phyloP scores from a whole-genome alignment of 2,113 vertebrate genomes.

The Anhinga rufa region DNA sequence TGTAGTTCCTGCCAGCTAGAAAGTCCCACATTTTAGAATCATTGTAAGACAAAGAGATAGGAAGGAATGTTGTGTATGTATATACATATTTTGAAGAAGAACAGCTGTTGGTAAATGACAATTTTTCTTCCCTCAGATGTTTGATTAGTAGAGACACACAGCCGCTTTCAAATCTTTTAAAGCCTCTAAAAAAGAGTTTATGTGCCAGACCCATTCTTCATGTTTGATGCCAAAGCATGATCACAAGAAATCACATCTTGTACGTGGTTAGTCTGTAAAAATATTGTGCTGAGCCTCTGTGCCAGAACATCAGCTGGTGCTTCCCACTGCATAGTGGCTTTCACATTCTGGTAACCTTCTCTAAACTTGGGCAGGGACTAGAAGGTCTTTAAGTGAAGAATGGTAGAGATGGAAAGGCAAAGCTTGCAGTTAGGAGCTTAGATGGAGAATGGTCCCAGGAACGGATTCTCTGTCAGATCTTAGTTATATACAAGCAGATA shows the following conservation, averaged over 20 bases:
- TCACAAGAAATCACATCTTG: background rate
- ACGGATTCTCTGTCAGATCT: background rate
- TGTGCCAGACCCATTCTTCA: background rate
- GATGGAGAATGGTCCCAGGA: background rate
- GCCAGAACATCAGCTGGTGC: background rate
- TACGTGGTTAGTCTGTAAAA: background rate
- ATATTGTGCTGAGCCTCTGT: background rate
- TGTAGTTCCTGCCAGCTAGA: background rate
- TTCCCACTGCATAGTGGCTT: background rate
- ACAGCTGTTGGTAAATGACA: background rate
- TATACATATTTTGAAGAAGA: background rate
- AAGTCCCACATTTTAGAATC: background rate
- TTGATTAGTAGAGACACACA: background rate
- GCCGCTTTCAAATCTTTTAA: background rate
- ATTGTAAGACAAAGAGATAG: background rate
- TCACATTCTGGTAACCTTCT: background rate
- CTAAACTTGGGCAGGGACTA: background rate
- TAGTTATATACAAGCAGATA: background rate
- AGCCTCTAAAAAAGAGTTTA: background rate
- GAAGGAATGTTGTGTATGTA: background rate
- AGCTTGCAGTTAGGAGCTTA: background rate
- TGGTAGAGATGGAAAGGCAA: background rate
- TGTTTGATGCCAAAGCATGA: background rate
- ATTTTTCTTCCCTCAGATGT: background rate
- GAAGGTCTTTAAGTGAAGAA: background rate